phyloP scores from a whole-genome alignment of 1,140 invertebrate genomes.

The Mizuhopecten yessoensis region DNA sequence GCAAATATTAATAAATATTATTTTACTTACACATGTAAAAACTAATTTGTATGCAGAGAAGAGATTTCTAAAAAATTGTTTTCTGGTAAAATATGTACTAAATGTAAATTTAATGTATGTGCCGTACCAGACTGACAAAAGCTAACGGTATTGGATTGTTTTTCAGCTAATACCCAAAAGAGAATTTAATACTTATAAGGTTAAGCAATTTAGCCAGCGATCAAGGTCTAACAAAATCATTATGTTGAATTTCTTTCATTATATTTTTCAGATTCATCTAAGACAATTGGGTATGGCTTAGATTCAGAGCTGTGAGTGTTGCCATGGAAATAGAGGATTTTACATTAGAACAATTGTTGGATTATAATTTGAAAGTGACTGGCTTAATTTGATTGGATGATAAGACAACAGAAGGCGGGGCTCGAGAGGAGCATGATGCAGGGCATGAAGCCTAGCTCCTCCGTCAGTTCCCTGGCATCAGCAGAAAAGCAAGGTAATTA shows the following conservation, averaged over 20 bases:
- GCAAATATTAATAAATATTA: too few species aligned
- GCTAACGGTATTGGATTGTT: too few species aligned
- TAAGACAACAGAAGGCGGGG: slow-evolving; percentile 19
- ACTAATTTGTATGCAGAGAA: too few species aligned
- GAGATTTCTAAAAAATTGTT: too few species aligned
- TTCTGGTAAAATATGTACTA: neutral
- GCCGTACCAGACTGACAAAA: too few species aligned
- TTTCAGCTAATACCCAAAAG: too few species aligned
- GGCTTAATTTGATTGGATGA: slow-evolving; percentile 11
- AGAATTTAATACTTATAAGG: too few species aligned
- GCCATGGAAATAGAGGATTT: slow-evolving; percentile 10
- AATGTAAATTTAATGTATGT: too few species aligned
- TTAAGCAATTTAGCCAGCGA: too few species aligned
- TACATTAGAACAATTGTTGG: neutral
- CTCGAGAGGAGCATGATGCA: slow-evolving; percentile 44
- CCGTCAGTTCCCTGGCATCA: slow-evolving; percentile 45
- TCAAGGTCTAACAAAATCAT: too few species aligned
- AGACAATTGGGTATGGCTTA: neutral
- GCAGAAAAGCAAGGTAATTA: slow-evolving; percentile 49
- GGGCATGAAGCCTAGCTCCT: slow-evolving; percentile 57
- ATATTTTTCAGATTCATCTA: neutral
- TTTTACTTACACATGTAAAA: too few species aligned
- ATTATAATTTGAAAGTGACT: slow-evolving; percentile 35
- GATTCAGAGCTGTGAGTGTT: neutral
- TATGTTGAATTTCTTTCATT: neutral